Evolutionary conservation across 1,140 invertebrate genomes (phyloP).

Genomic region (Scaptomyza graminum): DNA sequence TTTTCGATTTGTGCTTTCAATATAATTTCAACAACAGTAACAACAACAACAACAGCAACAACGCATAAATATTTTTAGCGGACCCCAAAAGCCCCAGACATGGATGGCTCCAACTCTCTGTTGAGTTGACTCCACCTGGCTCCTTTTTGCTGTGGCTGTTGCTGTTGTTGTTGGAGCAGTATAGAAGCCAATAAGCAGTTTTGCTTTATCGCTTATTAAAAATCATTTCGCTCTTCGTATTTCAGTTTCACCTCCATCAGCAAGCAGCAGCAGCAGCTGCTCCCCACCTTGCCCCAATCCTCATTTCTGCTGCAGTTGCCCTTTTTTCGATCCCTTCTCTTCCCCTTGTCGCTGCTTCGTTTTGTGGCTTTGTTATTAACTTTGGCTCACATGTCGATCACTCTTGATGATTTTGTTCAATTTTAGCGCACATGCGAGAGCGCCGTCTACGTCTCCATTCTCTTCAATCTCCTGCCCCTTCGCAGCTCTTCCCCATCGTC

Average conservation of each 20-base stretch:
- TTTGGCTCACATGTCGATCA: slow-evolving; percentile 83
- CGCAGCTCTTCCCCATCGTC: neutral
- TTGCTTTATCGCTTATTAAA: slow-evolving; percentile 84
- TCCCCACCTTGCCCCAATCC: neutral
- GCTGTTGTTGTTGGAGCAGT: slow-evolving; percentile 1
- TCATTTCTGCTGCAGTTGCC: slow-evolving; percentile 6
- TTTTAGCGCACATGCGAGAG: slow-evolving; percentile 78
- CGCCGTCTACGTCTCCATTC: slow-evolving; percentile 70
- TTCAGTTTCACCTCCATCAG: slow-evolving; percentile 67
- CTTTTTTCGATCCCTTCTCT: slow-evolving; percentile 11
- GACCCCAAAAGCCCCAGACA: slow-evolving; percentile 21
- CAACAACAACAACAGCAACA: neutral
- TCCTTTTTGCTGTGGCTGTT: slow-evolving; percentile 18
- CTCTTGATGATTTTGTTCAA: slow-evolving; percentile 82
- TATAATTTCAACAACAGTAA: slow-evolving; percentile 54
- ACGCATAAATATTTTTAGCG: slow-evolving; percentile 65
- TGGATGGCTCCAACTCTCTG: slow-evolving; percentile 12
- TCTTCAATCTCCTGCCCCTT: neutral
- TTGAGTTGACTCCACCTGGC: slow-evolving; percentile 35
- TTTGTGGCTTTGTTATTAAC: slow-evolving; percentile 75
- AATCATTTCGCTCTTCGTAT: slow-evolving; percentile 84
- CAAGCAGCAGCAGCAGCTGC: slow-evolving; percentile 18
- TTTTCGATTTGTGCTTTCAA: slow-evolving; percentile 79
- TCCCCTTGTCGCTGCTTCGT: neutral
- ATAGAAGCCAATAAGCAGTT: slow-evolving; percentile 83